Evolutionary conservation across 2,113 vertebrate genomes (phyloP).

Genomic region (Albula goreensis): DNA sequence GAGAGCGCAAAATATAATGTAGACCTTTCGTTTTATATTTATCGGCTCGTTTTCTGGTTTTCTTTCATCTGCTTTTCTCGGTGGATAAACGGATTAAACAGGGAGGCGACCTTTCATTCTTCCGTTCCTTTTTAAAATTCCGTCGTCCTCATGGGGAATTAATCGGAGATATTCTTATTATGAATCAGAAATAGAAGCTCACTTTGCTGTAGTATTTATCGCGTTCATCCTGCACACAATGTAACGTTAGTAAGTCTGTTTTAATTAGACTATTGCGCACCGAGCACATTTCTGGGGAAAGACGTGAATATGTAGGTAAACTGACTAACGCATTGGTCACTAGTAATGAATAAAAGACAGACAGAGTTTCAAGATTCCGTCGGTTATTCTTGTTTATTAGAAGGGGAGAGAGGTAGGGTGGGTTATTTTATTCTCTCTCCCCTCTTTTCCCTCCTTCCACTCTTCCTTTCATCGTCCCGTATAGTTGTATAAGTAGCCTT

Average conservation of each 20-base stretch:
- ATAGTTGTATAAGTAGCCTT: neutral
- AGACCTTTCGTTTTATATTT: conserved; percentile 20
- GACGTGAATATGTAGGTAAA: conserved; percentile 44
- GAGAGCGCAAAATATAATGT: conserved; percentile 40
- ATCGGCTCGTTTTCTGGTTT: conserved; percentile 23
- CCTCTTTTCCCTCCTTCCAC: conserved; percentile 34
- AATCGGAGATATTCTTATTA: neutral
- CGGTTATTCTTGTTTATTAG: conserved; percentile 20
- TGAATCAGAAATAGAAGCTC: conserved; percentile 16
- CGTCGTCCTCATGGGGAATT: conserved; percentile 7
- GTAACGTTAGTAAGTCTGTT: conserved; percentile 26
- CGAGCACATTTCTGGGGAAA: conserved; percentile 17
- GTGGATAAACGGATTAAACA: conserved; percentile 36
- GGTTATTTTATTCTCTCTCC: neutral
- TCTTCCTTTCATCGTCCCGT: neutral
- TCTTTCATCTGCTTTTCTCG: conserved; percentile 9
- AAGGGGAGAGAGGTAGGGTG: conserved; percentile 2
- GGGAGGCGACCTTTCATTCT: conserved; percentile 6
- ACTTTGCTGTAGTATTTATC: neutral
- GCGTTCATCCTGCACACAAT: conserved; percentile 26
- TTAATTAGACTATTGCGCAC: conserved; percentile 6
- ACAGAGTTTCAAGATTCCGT: conserved; percentile 2
- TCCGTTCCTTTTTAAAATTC: conserved; percentile 19
- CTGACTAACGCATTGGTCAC: conserved; percentile 26
- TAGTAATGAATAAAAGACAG: neutral